Base-by-base conservation (phyloP, 2,113 vertebrate species). In the Xyrauchen texanus region DNA sequence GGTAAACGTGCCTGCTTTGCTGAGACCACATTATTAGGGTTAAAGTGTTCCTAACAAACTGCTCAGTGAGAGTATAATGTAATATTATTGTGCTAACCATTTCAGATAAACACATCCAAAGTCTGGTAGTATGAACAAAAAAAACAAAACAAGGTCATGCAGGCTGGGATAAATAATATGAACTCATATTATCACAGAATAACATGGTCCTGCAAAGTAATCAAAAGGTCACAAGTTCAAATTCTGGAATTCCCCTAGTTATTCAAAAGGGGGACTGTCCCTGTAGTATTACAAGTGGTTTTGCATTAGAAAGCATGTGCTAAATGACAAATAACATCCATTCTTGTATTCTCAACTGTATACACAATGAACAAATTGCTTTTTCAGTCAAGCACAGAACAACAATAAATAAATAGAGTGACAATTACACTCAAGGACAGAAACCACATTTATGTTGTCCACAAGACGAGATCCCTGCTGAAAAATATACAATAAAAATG, bases 321-420 rank as follows among this genome's bases (percentile, higher is more conserved):
- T 63, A 75, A 6, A 10, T 9, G 60, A 63, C 10, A 75, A 63
- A 63, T 75, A 16, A 60, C 44, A 60, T 73, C 70, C 55, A 21
- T 34, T 13, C 47, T 46, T 4, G 7, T 6, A 53, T 49, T 55
- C 74, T 44, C 74, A 55, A 65, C 73, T 55, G 62, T 55, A 47
- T 55, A 65, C 15, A 53, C 60, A 76, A 76, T 55, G 12, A 65
- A 53, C 61, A 21, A 55, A 64, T 76, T 65, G 45, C 62, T 45
- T 76, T 44, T 63, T 49, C 13, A 52, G 16, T 12, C 46, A n/a
- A 63, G 60, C 72, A 62, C 63, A 75, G 63, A 75, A 75, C 7
- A 11, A 63, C 47, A 76, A 45, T 65, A 65, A 65, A 76, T 13
- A 49, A 63, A 62, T 51, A 74, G 58, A 63, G 58, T 8, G 12